Conservation (phyloP, 2,888 invertebrate genomes). For the Eulithis prunata region DNA sequence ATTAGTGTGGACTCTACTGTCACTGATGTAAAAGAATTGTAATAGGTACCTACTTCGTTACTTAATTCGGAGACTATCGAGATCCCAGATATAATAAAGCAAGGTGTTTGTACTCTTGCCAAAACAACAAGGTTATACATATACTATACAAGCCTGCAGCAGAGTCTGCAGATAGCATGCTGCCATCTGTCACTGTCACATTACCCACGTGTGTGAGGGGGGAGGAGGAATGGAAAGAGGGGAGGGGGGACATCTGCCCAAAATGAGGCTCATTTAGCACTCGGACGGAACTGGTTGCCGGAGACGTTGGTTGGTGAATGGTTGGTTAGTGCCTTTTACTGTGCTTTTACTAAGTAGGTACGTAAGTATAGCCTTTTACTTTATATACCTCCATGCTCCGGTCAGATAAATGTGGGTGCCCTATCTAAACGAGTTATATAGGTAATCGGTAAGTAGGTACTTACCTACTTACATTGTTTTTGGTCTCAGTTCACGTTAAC, state of each 20-base stretch:
- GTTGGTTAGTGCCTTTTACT: not conserved
- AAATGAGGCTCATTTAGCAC: slow-evolving; percentile 16
- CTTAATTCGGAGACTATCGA: too few relatives aligned
- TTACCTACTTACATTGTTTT: not conserved
- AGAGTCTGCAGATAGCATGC: not conserved
- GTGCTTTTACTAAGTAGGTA: not conserved
- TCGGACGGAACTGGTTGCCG: slow-evolving; percentile 1
- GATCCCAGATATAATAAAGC: too few relatives aligned
- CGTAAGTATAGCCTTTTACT: too few relatives aligned
- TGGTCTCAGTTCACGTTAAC: not conserved
- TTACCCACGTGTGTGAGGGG: not conserved
- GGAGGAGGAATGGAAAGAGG: not conserved
- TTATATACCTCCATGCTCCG: too few relatives aligned
- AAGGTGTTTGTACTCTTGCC: not conserved
- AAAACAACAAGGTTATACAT: not conserved
- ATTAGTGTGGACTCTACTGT: too few relatives aligned
- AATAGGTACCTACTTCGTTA: too few relatives aligned
- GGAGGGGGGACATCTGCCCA: slow-evolving; percentile 4
- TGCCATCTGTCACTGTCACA: slow-evolving; percentile 14
- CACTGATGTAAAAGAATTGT: too few relatives aligned
- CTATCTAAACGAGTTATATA: too few relatives aligned
- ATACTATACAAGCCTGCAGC: not conserved
- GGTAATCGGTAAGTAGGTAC: too few relatives aligned
- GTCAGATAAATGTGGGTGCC: too few relatives aligned
- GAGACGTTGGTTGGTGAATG: slow-evolving; percentile 4